A percentile compares a stretch with the other conserved stretches of the same genome.
Conservation (phyloP, 92 coral and sea anemone genomes). For the Paramuricea clavata region DNA sequence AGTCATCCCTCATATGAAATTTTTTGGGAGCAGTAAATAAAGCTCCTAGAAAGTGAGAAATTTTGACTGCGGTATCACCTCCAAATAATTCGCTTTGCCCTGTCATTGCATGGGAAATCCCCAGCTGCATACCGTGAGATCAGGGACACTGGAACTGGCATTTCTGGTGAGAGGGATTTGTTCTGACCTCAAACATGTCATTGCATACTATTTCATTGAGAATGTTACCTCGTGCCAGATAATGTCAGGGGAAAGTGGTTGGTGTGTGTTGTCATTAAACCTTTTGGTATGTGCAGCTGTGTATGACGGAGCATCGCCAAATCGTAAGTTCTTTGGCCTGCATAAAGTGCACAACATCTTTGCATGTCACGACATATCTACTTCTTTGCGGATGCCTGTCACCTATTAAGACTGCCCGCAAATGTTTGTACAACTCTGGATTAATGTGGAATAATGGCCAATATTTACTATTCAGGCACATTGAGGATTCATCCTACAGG, state of each 20-base stretch:
- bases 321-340: not conserved
- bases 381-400: not conserved
- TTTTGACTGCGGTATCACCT: not conserved
- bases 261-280: not conserved
- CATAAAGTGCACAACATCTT: not conserved
- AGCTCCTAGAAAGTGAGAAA: not conserved
- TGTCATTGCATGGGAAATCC: not conserved
- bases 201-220: too few relatives aligned
- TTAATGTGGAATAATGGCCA: not conserved
- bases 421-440: not conserved
- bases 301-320: not conserved
- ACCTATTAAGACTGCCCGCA: not conserved
- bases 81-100: not conserved
- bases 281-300: not conserved
- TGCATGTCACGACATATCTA: not conserved
- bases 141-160: not conserved
- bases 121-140: not conserved
- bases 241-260: too few relatives aligned
- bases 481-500: too few relatives aligned
- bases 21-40: not conserved
- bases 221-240: too few relatives aligned
- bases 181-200: too few relatives aligned
- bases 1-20: slow-evolving; percentile 8
- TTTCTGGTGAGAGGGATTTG: too few relatives aligned
- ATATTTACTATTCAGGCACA: too few relatives aligned